phyloP scores from a whole-genome alignment of 2,888 invertebrate species.

The Bellardia bayeri region DNA sequence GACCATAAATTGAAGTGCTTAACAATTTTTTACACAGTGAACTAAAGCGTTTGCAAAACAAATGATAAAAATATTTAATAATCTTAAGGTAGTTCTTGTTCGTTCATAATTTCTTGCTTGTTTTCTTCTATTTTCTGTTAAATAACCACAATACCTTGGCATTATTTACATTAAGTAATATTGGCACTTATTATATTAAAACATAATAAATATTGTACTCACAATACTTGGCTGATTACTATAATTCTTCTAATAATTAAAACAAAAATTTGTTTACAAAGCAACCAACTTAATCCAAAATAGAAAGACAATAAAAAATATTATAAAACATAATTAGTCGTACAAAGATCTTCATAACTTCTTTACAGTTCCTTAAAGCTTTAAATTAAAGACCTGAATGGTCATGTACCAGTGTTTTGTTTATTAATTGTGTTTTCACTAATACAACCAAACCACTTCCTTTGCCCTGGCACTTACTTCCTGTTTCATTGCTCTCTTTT shows the following conservation, averaged over 20 bases:
- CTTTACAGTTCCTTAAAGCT: background rate
- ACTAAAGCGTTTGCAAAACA: background rate
- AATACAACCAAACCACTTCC: background rate
- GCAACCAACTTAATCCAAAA: background rate
- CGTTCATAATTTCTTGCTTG: too few species aligned
- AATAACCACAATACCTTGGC: too few species aligned
- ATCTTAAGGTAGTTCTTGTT: too few species aligned
- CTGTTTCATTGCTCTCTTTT: background rate
- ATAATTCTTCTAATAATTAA: constrained; percentile 19
- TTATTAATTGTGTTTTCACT: constrained; percentile 31
- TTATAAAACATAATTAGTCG: background rate
- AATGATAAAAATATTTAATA: background rate
- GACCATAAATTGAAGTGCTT: constrained; percentile 26
- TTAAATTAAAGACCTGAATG: constrained; percentile 10
- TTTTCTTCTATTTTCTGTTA: too few species aligned
- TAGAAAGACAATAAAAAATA: background rate
- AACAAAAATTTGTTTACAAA: background rate
- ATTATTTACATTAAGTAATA: too few species aligned
- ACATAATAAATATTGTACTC: background rate
- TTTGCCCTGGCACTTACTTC: background rate
- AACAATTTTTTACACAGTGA: constrained; percentile 1
- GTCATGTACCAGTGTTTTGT: constrained; percentile 15
- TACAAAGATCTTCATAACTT: too few species aligned
- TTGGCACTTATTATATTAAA: background rate
- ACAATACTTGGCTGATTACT: background rate